Evolutionary conservation across 1,140 invertebrate genomes (phyloP), one percentile per base, ranked within the genome.

Genomic region (Orius insidiosus): DNA sequence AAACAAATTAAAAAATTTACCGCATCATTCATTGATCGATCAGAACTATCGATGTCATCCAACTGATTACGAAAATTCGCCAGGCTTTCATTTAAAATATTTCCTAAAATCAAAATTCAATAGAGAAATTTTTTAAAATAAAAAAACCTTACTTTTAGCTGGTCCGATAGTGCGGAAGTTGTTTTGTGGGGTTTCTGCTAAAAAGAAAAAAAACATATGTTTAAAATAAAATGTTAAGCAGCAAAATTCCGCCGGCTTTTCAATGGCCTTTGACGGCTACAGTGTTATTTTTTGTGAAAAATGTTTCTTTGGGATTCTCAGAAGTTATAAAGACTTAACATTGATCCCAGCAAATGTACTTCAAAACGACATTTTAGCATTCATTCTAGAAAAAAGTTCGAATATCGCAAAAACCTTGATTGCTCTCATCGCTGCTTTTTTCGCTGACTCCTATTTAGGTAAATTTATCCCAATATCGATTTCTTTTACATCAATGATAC

Each of bases 51-150:
- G 9, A 33, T 35, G 37, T 40, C 47, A 14, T 49, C 47, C 10
- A 49, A 32, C 30, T 49, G 47, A 33, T 44, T 44, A n/a, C 48
- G 32, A 11, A 45, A 46, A 30, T 19, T 46, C 40, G 46, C 44
- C 9, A 40, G 41, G 7, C 46, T 45, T n/a, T 50, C 49, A 14
- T 36, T 49, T 14, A 42, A 14, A 41, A 24, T 24, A 24, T 24
- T 24, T 24, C 15, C 44, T 45, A 33, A 3, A 45, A 45, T 5
- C 24, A 13, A 42, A 31, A 14, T 33, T 9, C 7, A 7, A 24
- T 24, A 24, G 7, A 24, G 3, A 24, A 24, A 24, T 24, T 24
- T 7, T 39, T 41, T 4, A 14, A 14, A 14, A 46, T 13, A 19
- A 7, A 10, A 36, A 35, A n/a, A n/a, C 7, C n/a, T 41, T 3